These are phyloP conservation scores for Campoletis raptor DNA, from an alignment of 2,888 invertebrate genomes.

Conservation along the genomic window DNA sequence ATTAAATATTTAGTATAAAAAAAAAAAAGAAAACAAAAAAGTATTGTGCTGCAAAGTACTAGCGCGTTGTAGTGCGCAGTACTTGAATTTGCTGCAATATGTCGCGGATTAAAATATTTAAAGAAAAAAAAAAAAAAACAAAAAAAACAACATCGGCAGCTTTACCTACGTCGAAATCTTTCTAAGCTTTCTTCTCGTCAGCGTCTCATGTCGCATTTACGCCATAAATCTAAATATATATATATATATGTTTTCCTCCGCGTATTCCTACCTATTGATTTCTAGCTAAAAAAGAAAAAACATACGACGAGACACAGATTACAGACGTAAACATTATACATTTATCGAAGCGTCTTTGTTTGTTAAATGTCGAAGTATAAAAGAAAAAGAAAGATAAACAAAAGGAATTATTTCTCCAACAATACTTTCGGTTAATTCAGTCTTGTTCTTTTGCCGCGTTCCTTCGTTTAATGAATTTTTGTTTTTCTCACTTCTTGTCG, in stretches of 20 bases:
- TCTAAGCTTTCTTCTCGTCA: conserved; percentile 66
- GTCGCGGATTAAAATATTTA: conserved; percentile 19
- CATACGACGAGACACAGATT: conserved; percentile 17
- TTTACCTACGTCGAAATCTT: conserved; percentile 69
- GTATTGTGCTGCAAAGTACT: conserved; percentile 15
- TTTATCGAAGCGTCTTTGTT: conserved; percentile 67
- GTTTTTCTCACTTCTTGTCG: conserved; percentile 1
- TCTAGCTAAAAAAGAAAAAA: conserved; percentile 21
- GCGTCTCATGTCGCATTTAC: conserved; percentile 51
- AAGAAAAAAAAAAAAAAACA: conserved; percentile 48
- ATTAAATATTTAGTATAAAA: conserved; percentile 72
- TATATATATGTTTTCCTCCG: conserved; percentile 65
- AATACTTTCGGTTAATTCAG: conserved; percentile 46
- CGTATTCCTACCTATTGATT: conserved; percentile 50
- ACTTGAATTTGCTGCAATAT: conserved; percentile 32
- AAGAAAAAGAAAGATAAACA: not conserved
- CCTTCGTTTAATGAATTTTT: not conserved
- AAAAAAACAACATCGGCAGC: conserved; percentile 64
- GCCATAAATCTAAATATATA: conserved; percentile 53
- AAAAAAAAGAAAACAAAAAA: conserved; percentile 63
- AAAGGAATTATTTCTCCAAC: not conserved
- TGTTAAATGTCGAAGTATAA: conserved; percentile 56
- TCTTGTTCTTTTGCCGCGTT: conserved; percentile 18
- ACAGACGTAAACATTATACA: conserved; percentile 39
- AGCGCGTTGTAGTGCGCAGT: conserved; percentile 27